phyloP scores from a whole-genome alignment of 2,888 invertebrate genomes.

The Ametastegia equiseti region DNA sequence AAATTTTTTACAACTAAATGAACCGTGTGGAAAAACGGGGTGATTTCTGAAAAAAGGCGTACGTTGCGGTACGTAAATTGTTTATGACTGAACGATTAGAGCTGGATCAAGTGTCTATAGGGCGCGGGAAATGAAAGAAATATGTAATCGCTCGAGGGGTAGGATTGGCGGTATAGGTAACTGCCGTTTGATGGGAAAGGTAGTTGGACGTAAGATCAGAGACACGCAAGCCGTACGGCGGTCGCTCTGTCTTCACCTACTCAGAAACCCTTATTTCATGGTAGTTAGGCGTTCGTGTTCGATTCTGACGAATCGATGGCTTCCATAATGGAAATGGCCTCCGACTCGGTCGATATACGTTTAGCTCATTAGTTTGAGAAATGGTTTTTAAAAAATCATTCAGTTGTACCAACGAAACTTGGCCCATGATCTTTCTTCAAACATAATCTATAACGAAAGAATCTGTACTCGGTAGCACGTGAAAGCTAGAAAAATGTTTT shows the following conservation, averaged over 20 bases:
- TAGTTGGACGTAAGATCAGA: conserved; percentile 34
- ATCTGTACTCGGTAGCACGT: too few relatives aligned
- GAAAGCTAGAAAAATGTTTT: too few relatives aligned
- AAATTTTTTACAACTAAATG: neutral
- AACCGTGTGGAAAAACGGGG: neutral
- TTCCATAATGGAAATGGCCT: neutral
- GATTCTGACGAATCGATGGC: neutral
- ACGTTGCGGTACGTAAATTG: conserved; percentile 2
- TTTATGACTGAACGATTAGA: conserved; percentile 29
- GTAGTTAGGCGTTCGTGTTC: conserved; percentile 35
- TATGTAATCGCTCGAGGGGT: neutral
- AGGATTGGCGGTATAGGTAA: neutral
- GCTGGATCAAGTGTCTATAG: conserved; percentile 14
- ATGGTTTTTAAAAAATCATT: too few relatives aligned
- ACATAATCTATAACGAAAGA: too few relatives aligned
- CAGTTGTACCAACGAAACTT: neutral
- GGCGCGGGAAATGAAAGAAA: conserved; percentile 13
- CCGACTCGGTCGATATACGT: neutral
- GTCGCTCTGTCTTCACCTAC: conserved; percentile 12
- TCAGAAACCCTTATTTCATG: conserved; percentile 39
- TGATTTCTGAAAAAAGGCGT: neutral
- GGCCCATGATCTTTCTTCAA: too few relatives aligned
- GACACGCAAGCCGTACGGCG: conserved; percentile 16
- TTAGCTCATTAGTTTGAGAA: too few relatives aligned
- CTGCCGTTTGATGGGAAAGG: conserved; percentile 29